Evolutionary conservation across 2,797 vertebrate genomes (phyloP).

Genomic region (Pempheris klunzingeri): DNA sequence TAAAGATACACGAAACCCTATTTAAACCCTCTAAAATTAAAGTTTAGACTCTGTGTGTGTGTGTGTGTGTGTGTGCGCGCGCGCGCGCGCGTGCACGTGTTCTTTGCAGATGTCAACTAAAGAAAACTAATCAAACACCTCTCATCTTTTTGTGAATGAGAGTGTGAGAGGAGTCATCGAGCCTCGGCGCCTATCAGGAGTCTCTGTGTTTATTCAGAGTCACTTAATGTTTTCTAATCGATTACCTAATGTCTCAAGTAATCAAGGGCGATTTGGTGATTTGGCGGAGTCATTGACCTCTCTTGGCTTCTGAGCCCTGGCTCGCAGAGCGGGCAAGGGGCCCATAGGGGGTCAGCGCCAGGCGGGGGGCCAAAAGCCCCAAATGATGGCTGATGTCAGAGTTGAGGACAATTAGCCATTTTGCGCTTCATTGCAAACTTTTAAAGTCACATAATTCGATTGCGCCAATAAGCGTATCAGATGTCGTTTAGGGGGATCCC

Average conservation of each 20-base stretch:
- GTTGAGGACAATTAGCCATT: constrained; percentile 86
- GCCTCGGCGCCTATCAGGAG: constrained; percentile 38
- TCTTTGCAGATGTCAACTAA: constrained; percentile 9
- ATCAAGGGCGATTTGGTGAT: constrained; percentile 83
- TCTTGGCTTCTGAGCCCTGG: constrained; percentile 74
- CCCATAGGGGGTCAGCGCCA: constrained; percentile 70
- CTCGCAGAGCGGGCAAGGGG: constrained; percentile 63
- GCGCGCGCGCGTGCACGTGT: neutral
- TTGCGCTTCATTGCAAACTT: constrained; percentile 84
- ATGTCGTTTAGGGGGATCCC: constrained; percentile 62
- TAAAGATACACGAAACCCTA: neutral
- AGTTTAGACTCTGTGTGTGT: neutral
- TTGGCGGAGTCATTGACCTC: constrained; percentile 84
- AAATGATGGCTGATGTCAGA: constrained; percentile 82
- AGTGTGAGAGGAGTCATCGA: constrained; percentile 23
- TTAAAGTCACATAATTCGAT: constrained; percentile 81
- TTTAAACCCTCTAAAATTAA: no score
- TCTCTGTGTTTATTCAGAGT: constrained; percentile 79
- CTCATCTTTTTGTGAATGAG: constrained; percentile 52
- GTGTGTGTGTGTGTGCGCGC: neutral
- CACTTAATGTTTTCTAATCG: constrained; percentile 86
- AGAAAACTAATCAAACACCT: constrained; percentile 30
- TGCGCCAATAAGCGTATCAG: constrained; percentile 67
- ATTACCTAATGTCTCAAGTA: constrained; percentile 84
- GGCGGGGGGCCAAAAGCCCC: constrained; percentile 32